Evolutionary conservation across 2,888 invertebrate genomes (phyloP).

Genomic region (Mystacides longicornis): DNA sequence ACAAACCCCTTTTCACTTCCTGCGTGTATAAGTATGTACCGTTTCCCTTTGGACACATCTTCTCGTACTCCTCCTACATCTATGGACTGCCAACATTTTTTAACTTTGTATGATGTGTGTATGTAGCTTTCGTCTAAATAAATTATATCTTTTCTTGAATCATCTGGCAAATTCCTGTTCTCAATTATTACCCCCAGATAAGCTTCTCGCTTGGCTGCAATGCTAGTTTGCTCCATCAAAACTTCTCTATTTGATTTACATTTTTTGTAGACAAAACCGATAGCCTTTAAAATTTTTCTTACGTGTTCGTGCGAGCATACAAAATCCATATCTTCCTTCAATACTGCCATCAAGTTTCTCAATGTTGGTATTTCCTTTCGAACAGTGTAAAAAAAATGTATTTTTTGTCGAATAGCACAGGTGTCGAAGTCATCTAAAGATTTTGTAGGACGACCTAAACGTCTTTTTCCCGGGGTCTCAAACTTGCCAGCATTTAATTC

Average conservation of each 20-base stretch:
- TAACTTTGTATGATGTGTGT: neutral
- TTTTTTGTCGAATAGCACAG: neutral
- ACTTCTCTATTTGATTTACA: neutral
- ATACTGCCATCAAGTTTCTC: neutral
- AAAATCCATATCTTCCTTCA: neutral
- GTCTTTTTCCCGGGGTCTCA: neutral
- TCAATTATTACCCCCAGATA: neutral
- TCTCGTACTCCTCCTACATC: neutral
- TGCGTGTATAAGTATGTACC: too few species aligned
- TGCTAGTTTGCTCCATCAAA: neutral
- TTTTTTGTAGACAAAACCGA: neutral
- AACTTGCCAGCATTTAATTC: too few species aligned
- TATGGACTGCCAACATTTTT: neutral
- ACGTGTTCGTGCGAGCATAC: neutral
- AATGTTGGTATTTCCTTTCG: neutral
- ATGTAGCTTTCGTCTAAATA: neutral
- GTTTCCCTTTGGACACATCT: too few species aligned
- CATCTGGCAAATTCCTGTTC: neutral
- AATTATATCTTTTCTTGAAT: neutral
- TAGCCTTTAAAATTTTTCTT: neutral
- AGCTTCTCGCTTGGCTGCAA: neutral
- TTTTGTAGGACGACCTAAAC: neutral
- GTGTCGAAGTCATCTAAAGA: neutral
- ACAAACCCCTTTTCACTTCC: too few species aligned
- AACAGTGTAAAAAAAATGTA: neutral